Percentiles rank a stretch among this genome's conserved stretches.
Evolutionary conservation across 2,113 vertebrate species (phyloP).

Genomic region (Nipponia nippon): DNA sequence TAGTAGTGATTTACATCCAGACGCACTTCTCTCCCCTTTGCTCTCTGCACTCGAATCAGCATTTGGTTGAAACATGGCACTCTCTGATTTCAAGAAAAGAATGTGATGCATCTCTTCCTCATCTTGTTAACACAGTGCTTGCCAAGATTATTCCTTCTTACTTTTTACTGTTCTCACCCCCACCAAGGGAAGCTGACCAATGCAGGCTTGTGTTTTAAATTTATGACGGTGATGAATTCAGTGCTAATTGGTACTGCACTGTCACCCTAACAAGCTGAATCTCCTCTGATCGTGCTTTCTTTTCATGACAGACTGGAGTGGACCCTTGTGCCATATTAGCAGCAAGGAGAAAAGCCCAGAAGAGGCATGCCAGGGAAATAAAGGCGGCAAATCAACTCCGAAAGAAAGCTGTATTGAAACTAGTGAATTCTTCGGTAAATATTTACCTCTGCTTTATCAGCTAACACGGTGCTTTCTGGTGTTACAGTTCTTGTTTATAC

Average conservation of each 20-base stretch:
- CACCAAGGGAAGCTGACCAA: not conserved
- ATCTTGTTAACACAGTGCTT: not conserved
- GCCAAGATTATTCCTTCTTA: constrained; percentile 12
- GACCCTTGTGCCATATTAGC: constrained; percentile 79
- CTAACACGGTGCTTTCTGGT: not conserved
- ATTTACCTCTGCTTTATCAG: not conserved
- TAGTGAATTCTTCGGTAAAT: constrained; percentile 61
- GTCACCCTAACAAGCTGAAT: not conserved
- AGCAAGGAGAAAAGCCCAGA: constrained; percentile 71
- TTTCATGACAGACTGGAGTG: constrained; percentile 81
- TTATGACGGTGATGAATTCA: not conserved
- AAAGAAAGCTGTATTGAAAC: constrained; percentile 69
- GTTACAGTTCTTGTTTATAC: not conserved
- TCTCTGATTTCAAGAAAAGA: not conserved
- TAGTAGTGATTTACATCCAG: not conserved
- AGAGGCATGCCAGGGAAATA: constrained; percentile 72
- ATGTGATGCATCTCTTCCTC: not conserved
- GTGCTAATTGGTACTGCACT: not conserved
- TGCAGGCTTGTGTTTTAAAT: not conserved
- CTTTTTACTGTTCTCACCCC: not conserved
- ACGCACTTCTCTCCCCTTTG: not conserved
- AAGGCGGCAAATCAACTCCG: constrained; percentile 49
- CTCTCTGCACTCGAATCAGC: constrained; percentile 12
- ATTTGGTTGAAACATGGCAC: not conserved
- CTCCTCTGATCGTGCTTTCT: not conserved